phyloP scores from a whole-genome alignment of 2,113 vertebrate genomes.

The Anarrhichthys ocellatus region DNA sequence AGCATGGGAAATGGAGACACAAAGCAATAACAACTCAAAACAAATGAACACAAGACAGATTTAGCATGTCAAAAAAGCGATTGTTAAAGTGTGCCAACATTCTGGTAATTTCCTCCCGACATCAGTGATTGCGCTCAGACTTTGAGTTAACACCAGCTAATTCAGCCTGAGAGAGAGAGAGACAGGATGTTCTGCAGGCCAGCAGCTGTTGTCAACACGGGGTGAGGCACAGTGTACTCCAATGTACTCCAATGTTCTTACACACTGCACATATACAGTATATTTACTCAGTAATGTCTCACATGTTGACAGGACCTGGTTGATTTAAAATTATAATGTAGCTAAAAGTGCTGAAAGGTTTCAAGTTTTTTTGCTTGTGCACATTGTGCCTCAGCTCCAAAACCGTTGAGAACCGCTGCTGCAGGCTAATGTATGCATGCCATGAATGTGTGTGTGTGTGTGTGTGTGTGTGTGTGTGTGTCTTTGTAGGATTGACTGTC shows the following conservation, averaged over 20 bases:
- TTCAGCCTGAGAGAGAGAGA: conserved; percentile 11
- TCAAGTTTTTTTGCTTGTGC: background rate
- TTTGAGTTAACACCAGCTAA: conserved; percentile 43
- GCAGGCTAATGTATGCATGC: background rate
- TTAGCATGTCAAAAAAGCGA: conserved; percentile 16
- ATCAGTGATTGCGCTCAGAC: conserved; percentile 50
- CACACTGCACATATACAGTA: background rate
- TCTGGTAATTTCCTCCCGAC: conserved; percentile 32
- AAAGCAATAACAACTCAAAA: conserved; percentile 28
- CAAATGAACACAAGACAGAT: conserved; percentile 26
- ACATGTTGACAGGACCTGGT: background rate
- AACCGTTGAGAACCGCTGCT: background rate
- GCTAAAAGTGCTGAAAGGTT: background rate
- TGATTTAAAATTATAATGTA: too few relatives aligned
- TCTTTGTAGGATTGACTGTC: conserved; percentile 86
- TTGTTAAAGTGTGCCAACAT: conserved; percentile 34
- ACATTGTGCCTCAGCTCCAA: background rate
- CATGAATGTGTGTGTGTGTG: background rate
- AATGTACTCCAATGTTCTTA: background rate
- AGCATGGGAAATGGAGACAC: conserved; percentile 2
- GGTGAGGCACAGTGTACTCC: background rate
- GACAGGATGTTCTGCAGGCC: conserved; percentile 39
- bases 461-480: conserved; percentile 32
- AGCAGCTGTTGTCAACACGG: conserved; percentile 34
- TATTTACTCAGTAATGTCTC: background rate